Base-by-base conservation (phyloP, 2,888 invertebrate species). In the Nymphalis polychloros region DNA sequence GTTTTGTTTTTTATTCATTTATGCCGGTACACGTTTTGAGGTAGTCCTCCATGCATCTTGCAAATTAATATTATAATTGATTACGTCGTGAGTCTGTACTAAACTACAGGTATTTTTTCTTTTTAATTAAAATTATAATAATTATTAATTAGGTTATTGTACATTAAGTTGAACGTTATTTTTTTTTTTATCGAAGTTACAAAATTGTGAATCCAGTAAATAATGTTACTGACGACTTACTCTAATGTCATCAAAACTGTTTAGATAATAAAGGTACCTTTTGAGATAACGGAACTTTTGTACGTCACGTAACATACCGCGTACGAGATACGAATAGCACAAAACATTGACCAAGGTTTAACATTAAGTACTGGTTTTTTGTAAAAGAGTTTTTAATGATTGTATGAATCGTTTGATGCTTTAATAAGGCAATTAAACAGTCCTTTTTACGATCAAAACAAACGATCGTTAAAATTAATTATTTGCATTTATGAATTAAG, bases 281-380 rank as follows among this genome's bases (percentile, higher is more conserved):
- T 10, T 20, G 52, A 20, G 20, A 7, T 52, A 52, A 52, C 52
- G 52, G 52, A 16, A 16, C 52, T 23, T 23, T 8, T 16, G 10
- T 50, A 52, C 20, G 23, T 27, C 52, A 23, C 13, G 4, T 23
- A 13, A 27, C 27, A 52, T 23, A 2, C 4, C 16, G 23, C 27
- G 20, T 52, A 16, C 52, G 16, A 41, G 13, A 41, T 27, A 52
- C 52, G 52, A 52, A 52, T 27, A 52, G 17, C 16, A 23, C 13
- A 52, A 52, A 52, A 52, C 52, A 20, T 52, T 23, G 52, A 52
- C 52, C 52, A 52, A 52, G 52, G 52, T 52, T 52, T 52, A 41
- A 10, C 10, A 13, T 52, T 52, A 31, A 31, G 27, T 31, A 10
- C 23, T 13, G 10, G 23, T 52, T 52, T 52, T 52, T 52, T 52